phyloP scores from a whole-genome alignment of 2,888 invertebrate species.

The Eledone cirrhosa region DNA sequence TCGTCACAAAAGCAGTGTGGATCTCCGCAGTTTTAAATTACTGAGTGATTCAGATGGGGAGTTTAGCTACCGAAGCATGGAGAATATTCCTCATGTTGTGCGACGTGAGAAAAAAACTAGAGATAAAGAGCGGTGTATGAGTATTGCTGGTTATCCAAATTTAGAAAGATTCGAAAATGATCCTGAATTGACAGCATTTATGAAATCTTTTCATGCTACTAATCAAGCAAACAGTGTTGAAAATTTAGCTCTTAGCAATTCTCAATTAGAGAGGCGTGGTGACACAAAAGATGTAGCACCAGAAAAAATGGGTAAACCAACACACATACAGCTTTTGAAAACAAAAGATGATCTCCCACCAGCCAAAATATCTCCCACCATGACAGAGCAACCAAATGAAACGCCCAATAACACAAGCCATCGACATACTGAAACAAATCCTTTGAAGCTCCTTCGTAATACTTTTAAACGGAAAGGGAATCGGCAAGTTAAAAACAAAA shows the following conservation, averaged over 20 bases:
- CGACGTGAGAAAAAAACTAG: not conserved
- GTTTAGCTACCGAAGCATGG: slow-evolving; percentile 9
- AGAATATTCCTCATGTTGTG: slow-evolving; percentile 6
- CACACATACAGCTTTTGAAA: slow-evolving; percentile 5
- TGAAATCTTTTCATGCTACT: not conserved
- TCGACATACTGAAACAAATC: slow-evolving; percentile 35
- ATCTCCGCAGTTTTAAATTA: slow-evolving; percentile 34
- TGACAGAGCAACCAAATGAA: not conserved
- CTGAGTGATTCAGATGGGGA: not conserved
- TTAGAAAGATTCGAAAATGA: slow-evolving; percentile 5
- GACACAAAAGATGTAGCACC: too few relatives aligned
- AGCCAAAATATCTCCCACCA: not conserved
- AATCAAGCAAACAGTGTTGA: not conserved
- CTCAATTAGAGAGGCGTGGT: not conserved
- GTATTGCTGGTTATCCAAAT: slow-evolving; percentile 37
- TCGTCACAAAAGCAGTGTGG: slow-evolving; percentile 55
- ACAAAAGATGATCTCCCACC: not conserved
- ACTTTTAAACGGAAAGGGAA: slow-evolving; percentile 57
- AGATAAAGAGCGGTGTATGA: slow-evolving; percentile 35
- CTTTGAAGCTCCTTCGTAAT: slow-evolving; percentile 56
- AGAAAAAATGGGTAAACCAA: not conserved
- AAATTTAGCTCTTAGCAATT: not conserved
- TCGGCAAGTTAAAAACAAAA: slow-evolving; percentile 51
- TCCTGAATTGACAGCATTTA: slow-evolving; percentile 14
- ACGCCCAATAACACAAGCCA: not conserved